Conservation (phyloP, 2,888 invertebrate genomes). For the Heliconius hortense region DNA sequence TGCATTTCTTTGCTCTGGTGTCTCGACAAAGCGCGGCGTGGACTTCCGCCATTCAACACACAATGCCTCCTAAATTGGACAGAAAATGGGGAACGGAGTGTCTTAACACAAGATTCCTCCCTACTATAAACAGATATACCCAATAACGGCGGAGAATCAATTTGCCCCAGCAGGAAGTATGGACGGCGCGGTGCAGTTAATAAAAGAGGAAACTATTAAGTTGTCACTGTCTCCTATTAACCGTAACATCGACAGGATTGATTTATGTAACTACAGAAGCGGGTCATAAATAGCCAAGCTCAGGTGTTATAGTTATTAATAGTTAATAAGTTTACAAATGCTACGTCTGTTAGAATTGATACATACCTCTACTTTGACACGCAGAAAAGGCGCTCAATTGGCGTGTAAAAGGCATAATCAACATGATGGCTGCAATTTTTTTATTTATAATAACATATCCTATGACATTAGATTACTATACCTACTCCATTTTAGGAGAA, state of each 20-base stretch:
- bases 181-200: conserved; percentile 44
- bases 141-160: conserved; percentile 39
- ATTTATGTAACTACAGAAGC: conserved; percentile 56
- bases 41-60: too few species aligned
- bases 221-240: conserved; percentile 70
- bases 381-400: neutral
- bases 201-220: conserved; percentile 76
- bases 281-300: conserved; percentile 50
- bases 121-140: conserved; percentile 10
- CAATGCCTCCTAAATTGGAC: too few species aligned
- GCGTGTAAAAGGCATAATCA: neutral
- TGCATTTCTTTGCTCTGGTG: too few species aligned
- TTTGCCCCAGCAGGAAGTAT: conserved; percentile 46
- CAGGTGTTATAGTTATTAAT: conserved; percentile 44
- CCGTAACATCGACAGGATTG: conserved; percentile 65
- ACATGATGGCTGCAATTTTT: too few species aligned
- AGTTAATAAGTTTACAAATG: conserved; percentile 2
- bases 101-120: too few species aligned
- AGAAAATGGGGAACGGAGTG: too few species aligned
- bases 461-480: too few species aligned
- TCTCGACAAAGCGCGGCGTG: too few species aligned
- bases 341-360: neutral
- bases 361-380: neutral
- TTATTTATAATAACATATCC: too few species aligned
- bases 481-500: too few species aligned